Conservation (phyloP, 2,113 vertebrate genomes). For the Brevimyrus niger region DNA sequence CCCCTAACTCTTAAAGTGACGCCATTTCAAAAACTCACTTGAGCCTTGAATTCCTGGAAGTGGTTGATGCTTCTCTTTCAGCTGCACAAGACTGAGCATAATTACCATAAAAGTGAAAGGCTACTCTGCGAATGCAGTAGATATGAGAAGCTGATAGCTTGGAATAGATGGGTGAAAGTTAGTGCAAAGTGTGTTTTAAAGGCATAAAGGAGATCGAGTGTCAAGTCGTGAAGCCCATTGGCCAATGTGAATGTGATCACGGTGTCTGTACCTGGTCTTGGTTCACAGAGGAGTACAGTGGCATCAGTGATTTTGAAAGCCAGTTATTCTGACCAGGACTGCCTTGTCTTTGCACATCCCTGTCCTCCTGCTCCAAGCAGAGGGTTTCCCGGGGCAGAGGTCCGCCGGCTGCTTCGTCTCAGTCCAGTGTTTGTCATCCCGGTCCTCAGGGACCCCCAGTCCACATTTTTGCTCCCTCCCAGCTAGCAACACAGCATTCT, state of each 20-base stretch:
- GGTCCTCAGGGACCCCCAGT: not conserved
- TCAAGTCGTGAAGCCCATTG: not conserved
- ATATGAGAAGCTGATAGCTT: not conserved
- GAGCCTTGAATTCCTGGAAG: not conserved
- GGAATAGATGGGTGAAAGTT: too few relatives aligned
- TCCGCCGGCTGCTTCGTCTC: not conserved
- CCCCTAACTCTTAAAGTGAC: not conserved
- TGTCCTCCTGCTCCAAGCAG: not conserved
- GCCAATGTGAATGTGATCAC: not conserved
- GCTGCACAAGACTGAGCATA: not conserved
- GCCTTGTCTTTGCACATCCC: not conserved
- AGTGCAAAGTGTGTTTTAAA: not conserved
- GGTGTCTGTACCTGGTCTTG: not conserved
- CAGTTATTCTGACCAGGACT: not conserved
- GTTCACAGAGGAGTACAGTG: not conserved
- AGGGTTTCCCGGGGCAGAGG: not conserved
- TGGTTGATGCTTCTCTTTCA: not conserved
- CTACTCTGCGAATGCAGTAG: not conserved
- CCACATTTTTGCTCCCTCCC: not conserved
- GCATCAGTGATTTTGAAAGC: not conserved
- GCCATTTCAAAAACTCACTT: constrained; percentile 1
- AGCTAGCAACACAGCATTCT: not conserved
- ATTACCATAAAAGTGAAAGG: not conserved
- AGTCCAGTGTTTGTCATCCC: not conserved
- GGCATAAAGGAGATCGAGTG: not conserved